Evolutionary conservation across 1,140 invertebrate species (phyloP).

Genomic region (Olivierus martensii): DNA sequence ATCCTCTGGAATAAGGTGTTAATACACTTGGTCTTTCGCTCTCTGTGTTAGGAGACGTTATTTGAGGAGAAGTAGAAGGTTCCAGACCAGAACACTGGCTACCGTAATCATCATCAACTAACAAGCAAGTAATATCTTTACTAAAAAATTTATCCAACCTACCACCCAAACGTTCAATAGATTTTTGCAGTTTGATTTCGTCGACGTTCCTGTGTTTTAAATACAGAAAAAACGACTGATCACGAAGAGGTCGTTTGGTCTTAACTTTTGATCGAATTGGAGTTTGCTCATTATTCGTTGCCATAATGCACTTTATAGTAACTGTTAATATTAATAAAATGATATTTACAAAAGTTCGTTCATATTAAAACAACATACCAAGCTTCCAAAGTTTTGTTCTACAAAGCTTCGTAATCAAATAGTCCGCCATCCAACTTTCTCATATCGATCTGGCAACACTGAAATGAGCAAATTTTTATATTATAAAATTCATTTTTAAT

Average conservation of each 20-base stretch:
- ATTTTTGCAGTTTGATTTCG: neutral
- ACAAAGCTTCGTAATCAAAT: too few relatives aligned
- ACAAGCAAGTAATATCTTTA: slow-evolving; percentile 4
- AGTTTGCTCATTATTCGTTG: slow-evolving; percentile 14
- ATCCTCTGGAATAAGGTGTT: neutral
- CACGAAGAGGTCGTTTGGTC: slow-evolving; percentile 10
- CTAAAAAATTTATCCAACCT: slow-evolving; percentile 8
- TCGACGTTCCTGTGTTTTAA: neutral
- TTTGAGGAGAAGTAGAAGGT: neutral
- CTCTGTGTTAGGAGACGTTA: neutral
- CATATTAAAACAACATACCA: too few relatives aligned
- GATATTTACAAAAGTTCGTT: too few relatives aligned
- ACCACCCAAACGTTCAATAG: slow-evolving; percentile 4
- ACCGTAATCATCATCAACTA: slow-evolving; percentile 3
- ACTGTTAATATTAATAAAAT: too few relatives aligned
- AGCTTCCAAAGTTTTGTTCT: too few relatives aligned
- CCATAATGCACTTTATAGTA: slow-evolving; percentile 9
- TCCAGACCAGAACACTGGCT: neutral
- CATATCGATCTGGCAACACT: too few relatives aligned
- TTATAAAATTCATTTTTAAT: too few relatives aligned
- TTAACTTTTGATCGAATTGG: slow-evolving; percentile 5
- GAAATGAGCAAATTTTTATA: too few relatives aligned
- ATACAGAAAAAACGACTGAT: slow-evolving; percentile 8
- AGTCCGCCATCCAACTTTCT: too few relatives aligned
- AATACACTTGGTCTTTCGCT: neutral